These are phyloP conservation scores for Galleria mellonella DNA, from an alignment of 1,140 invertebrate genomes.

Conservation along the genomic window DNA sequence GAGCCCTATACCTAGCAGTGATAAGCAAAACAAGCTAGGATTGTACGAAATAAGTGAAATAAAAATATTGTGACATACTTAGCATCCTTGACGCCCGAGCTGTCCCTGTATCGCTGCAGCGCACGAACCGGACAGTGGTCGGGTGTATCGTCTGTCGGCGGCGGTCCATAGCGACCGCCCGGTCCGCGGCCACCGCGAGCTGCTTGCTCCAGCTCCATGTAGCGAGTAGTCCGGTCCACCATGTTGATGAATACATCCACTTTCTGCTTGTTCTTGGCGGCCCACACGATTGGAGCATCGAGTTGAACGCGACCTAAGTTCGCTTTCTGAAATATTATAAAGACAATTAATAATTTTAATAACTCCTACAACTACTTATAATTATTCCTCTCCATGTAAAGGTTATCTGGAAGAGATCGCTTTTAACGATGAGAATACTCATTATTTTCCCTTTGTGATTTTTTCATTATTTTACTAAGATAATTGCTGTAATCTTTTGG, in stretches of 20 bases:
- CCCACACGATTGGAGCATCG: conserved; percentile 57
- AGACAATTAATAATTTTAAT: too few species aligned
- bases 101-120: conserved; percentile 34
- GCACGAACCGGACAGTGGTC: conserved; percentile 60
- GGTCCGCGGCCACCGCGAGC: conserved; percentile 46
- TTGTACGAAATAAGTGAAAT: too few species aligned
- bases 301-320: conserved; percentile 53
- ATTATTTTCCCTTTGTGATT: too few species aligned
- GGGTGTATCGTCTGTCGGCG: conserved; percentile 18
- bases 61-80: conserved; percentile 32
- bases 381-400: too few species aligned
- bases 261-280: conserved; percentile 34
- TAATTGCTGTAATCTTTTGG: too few species aligned
- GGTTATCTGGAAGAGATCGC: too few species aligned
- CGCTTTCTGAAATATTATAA: conserved; percentile 46
- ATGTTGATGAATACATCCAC: conserved; percentile 66
- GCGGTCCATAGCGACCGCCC: conserved; percentile 40
- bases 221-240: conserved; percentile 54
- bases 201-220: conserved; percentile 44
- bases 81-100: conserved; percentile 19
- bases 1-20: too few species aligned
- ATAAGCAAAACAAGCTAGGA: too few species aligned
- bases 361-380: too few species aligned
- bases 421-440: too few species aligned
- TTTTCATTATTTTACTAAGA: too few species aligned